Evolutionary conservation across 2,888 invertebrate species (phyloP).

Genomic region (Thymelicus sylvestris): DNA sequence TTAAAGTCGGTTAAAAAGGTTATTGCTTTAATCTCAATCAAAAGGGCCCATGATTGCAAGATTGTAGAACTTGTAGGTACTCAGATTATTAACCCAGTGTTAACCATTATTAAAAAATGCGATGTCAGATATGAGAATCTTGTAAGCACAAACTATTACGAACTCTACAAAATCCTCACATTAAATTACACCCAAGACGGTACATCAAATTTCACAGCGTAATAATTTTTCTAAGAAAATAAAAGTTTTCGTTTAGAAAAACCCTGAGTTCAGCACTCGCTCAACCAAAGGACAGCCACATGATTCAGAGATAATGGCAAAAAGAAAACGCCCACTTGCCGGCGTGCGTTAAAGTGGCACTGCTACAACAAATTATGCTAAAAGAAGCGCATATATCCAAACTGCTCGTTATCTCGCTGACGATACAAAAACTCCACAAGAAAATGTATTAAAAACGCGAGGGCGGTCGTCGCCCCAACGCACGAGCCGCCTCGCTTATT

Average conservation of each 20-base stretch:
- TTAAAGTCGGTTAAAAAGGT: too few species aligned
- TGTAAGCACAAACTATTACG: background rate
- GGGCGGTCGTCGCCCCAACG: constrained; percentile 50
- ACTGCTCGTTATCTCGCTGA: constrained; percentile 68
- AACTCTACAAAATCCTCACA: constrained; percentile 2
- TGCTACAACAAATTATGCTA: constrained; percentile 60
- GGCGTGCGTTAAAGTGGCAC: constrained; percentile 50
- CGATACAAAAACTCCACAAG: constrained; percentile 62
- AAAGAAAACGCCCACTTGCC: constrained; percentile 50
- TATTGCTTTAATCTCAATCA: too few species aligned
- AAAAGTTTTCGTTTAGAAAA: constrained; percentile 24
- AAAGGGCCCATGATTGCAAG: too few species aligned
- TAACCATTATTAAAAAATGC: too few species aligned
- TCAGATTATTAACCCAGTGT: too few species aligned
- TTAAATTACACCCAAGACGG: background rate
- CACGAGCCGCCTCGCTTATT: constrained; percentile 58
- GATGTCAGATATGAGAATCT: background rate
- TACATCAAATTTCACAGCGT: constrained; percentile 17
- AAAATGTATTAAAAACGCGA: constrained; percentile 62
- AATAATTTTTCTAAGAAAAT: constrained; percentile 19
- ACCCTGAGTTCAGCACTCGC: constrained; percentile 40
- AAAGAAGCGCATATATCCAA: constrained; percentile 56
- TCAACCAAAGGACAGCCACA: constrained; percentile 37
- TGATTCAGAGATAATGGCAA: constrained; percentile 50
- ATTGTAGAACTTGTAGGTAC: too few species aligned